These are phyloP conservation scores for Cyprinus carpio DNA, from an alignment of 2,113 vertebrate species.

Conservation along the genomic window DNA sequence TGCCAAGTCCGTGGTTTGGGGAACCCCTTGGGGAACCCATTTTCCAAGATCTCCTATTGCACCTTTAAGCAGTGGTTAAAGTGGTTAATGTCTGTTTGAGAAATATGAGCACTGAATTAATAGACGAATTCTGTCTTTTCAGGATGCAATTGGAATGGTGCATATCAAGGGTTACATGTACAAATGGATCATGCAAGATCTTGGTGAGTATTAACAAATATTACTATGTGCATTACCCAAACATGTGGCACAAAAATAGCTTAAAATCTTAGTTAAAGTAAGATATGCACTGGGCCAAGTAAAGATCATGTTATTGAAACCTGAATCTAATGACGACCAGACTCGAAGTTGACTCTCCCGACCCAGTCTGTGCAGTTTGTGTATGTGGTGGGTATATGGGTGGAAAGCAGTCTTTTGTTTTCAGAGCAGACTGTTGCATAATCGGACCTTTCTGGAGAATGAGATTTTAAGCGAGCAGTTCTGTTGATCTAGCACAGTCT, in stretches of 20 bases:
- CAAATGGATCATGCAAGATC: conserved; percentile 84
- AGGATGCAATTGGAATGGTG: conserved; percentile 84
- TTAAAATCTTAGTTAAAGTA: neutral
- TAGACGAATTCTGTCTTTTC: conserved; percentile 15
- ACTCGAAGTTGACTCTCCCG: neutral
- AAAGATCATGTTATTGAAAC: neutral
- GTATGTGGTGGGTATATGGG: neutral
- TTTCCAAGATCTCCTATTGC: too few relatives aligned
- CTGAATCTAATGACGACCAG: neutral
- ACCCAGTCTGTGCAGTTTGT: neutral
- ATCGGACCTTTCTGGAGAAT: neutral
- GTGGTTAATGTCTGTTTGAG: neutral
- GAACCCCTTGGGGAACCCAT: too few relatives aligned
- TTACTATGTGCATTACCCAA: neutral
- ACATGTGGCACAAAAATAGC: neutral
- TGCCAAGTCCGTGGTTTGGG: too few relatives aligned
- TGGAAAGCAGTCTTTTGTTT: conserved; percentile 5
- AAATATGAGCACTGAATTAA: neutral
- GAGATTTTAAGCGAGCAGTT: neutral
- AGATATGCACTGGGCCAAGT: neutral
- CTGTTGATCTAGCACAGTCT: neutral
- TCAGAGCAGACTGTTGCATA: conserved; percentile 14
- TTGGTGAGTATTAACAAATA: conserved; percentile 69
- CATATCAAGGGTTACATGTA: conserved; percentile 87
- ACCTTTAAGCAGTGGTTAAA: neutral